Evolutionary conservation across 2,888 invertebrate species (phyloP), one percentile per base, ranked within the genome.

Genomic region (Hipparchia sbordonii): DNA sequence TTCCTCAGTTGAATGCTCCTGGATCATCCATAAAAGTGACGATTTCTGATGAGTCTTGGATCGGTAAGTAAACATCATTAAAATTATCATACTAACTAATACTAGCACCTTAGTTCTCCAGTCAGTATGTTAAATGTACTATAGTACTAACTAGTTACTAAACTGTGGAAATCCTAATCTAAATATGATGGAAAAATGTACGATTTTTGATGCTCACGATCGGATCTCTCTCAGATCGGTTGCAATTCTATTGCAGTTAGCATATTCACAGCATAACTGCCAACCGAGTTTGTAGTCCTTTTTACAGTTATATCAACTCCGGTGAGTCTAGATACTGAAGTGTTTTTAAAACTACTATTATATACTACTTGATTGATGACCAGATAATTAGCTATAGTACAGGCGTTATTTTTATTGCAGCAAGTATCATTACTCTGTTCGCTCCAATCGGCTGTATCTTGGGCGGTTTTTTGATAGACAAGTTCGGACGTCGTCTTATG

Each of bases 381-480:
- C 23, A 39, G 39, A 39, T 39, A 39, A 23, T 1, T 39, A 39
- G 3, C 39, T 39, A 39, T 39, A 0, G 23, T 23, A 23, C 46
- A 46, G 48, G 48, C 7, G 7, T 8, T 48, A 9, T 61, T 71
- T 48, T 51, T 65, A 60, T 85, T 86, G 72, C 89, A 96, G 96
- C 95, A 2, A 95, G 95, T 81, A 87, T 95, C 72, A 86, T 95
- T 5, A 91, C 95, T 0, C 90, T 95, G 62, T 91, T 94, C 0
- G 94, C 95, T 0, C 95, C 96, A 0, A 82, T 96, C 57, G 96
- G 96, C 0, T 95, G 96, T 78, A 82, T 96, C 0, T 60, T 95
- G 6, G 95, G 95, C 70, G 96, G 96, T 0, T 94, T 94, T 75
- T 77, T 95, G 75, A 95, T 96, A 91, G 96, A 96, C 81, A 88